A percentile compares a stretch with the other conserved stretches of the same genome.
Evolutionary conservation across 1,140 invertebrate species (phyloP).

Genomic region (Nixonia krombeini): DNA sequence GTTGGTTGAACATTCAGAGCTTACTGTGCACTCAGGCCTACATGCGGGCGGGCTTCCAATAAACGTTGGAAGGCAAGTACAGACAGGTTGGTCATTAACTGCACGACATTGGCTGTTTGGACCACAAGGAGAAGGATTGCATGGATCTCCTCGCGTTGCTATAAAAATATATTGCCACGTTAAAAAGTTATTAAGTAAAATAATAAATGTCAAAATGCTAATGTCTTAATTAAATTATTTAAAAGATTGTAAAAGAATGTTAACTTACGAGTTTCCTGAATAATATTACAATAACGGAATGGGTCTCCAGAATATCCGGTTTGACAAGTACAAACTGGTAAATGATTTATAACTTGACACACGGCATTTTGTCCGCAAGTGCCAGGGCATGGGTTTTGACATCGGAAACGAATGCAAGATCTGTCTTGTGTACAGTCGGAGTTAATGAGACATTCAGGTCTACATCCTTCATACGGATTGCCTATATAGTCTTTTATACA

Average conservation of each 20-base stretch:
- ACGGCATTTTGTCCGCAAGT: conserved; percentile 81
- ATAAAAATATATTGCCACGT: conserved; percentile 4
- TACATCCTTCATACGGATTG: conserved; percentile 77
- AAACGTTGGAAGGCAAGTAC: conserved; percentile 81
- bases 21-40: conserved; percentile 83
- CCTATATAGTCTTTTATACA: conserved; percentile 77
- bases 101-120: conserved; percentile 73
- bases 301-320: conserved; percentile 80
- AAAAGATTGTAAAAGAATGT: no score
- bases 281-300: conserved; percentile 66
- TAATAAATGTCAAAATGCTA: no score
- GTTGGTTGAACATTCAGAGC: conserved; percentile 81
- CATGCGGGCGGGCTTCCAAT: conserved; percentile 82
- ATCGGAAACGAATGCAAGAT: conserved; percentile 77
- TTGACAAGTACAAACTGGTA: conserved; percentile 80
- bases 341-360: conserved; percentile 82
- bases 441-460: conserved; percentile 78
- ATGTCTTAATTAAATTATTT: no score
- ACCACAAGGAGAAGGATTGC: conserved; percentile 74
- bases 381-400: conserved; percentile 82
- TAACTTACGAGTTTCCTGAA: conserved; percentile 46
- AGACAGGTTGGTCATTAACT: conserved; percentile 76
- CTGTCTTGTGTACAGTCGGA: conserved; percentile 75
- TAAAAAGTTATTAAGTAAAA: no score
- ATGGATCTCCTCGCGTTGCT: conserved; percentile 61